A percentile compares a stretch with the other conserved stretches of the same genome.
phyloP scores from a whole-genome alignment of 2,113 vertebrate species.

The Protomyctophum bolini region DNA sequence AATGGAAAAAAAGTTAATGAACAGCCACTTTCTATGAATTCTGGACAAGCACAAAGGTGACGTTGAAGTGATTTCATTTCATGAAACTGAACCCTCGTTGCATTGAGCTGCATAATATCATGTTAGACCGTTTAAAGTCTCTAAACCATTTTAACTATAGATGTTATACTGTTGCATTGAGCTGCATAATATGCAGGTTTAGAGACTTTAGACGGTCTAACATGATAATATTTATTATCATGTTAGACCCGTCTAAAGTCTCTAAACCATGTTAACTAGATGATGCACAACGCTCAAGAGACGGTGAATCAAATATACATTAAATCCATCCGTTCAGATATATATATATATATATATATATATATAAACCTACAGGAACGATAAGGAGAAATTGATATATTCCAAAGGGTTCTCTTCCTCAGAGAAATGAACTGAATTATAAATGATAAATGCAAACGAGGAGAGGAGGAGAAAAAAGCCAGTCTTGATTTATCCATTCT shows the following conservation, averaged over 20 bases:
- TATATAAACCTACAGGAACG: neutral
- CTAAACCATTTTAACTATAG: too few relatives aligned
- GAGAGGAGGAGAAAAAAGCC: conserved; percentile 10
- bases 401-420: conserved; percentile 21
- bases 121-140: too few relatives aligned
- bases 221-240: neutral
- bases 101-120: too few relatives aligned
- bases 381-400: conserved; percentile 6
- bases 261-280: neutral
- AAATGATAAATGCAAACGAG: neutral
- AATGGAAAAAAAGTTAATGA: neutral
- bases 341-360: too few relatives aligned
- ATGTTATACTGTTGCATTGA: too few relatives aligned
- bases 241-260: neutral
- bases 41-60: neutral
- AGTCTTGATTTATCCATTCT: conserved; percentile 13
- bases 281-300: neutral
- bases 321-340: neutral
- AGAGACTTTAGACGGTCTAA: too few relatives aligned
- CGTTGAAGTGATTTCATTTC: neutral
- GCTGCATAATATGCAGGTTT: too few relatives aligned
- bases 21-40: neutral
- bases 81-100: too few relatives aligned
- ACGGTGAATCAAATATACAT: neutral
- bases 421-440: neutral